phyloP scores from a whole-genome alignment of 2,797 vertebrate species.

The Acanthurus tractus region DNA sequence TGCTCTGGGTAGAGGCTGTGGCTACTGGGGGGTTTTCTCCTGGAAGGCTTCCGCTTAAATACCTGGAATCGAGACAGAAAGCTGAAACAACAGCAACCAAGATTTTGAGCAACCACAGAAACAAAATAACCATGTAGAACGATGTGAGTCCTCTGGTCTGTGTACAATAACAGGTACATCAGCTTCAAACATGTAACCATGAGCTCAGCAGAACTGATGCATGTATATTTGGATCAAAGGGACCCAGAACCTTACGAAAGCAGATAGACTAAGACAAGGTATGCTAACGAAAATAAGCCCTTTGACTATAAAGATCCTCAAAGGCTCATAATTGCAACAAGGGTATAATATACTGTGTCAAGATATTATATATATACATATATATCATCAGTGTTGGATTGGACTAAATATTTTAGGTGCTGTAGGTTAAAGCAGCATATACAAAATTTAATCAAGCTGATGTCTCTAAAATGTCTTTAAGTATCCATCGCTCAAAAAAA shows the following conservation, averaged over 20 bases:
- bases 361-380: too few relatives aligned
- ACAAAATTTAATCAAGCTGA: not conserved
- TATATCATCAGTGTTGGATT: not conserved
- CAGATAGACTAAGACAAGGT: too few relatives aligned
- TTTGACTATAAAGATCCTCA: too few relatives aligned
- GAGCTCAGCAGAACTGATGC: not conserved
- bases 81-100: not conserved
- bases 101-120: not conserved
- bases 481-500: not conserved
- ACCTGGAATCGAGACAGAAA: constrained; percentile 79
- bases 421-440: not conserved
- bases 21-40: constrained; percentile 77
- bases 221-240: constrained; percentile 7
- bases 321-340: too few relatives aligned
- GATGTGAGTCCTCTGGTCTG: not conserved
- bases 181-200: not conserved
- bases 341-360: too few relatives aligned
- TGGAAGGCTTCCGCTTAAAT: constrained; percentile 79
- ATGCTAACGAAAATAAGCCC: too few relatives aligned
- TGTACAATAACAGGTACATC: not conserved
- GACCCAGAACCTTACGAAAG: not conserved
- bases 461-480: not conserved
- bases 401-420: not conserved
- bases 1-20: constrained; percentile 85
- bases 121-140: not conserved